Conservation (phyloP, 2,797 vertebrate species). For the Phrynocephalus forsythii region DNA sequence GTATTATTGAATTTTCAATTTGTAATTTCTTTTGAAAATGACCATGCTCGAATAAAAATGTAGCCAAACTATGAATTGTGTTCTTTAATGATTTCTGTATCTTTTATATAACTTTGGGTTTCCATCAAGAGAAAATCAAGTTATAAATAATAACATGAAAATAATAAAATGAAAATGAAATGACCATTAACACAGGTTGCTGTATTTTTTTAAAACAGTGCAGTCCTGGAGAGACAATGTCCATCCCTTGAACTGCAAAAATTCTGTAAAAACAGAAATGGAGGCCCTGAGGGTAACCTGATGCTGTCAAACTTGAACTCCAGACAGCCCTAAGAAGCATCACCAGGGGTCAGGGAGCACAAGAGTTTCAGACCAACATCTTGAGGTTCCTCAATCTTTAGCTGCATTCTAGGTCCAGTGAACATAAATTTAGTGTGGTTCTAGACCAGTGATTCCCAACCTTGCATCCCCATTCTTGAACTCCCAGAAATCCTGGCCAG, state of each 20-base stretch:
- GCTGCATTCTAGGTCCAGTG: neutral
- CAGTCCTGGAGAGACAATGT: neutral
- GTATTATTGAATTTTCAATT: constrained; percentile 99
- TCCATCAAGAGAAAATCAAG: too few species aligned
- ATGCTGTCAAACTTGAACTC: neutral
- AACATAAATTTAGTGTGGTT: neutral
- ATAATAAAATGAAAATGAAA: too few species aligned
- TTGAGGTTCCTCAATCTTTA: neutral
- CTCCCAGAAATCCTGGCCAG: too few species aligned
- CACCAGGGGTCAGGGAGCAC: neutral
- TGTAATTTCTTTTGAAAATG: constrained; percentile 99
- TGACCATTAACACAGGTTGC: neutral
- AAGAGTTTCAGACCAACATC: neutral
- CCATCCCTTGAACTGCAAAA: neutral
- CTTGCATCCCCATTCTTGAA: too few species aligned
- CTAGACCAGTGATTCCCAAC: neutral
- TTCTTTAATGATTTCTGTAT: constrained; percentile 72
- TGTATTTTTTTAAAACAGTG: neutral
- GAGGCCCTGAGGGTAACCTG: neutral
- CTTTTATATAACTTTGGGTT: constrained; percentile 48
- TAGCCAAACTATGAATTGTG: constrained; percentile 95
- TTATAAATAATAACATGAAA: too few species aligned
- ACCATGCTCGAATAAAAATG: constrained; percentile 99
- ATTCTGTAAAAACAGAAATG: neutral
- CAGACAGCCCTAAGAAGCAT: neutral